Evolutionary conservation across 2,888 invertebrate genomes (phyloP).

Genomic region (Pseudolycoriella hygida): DNA sequence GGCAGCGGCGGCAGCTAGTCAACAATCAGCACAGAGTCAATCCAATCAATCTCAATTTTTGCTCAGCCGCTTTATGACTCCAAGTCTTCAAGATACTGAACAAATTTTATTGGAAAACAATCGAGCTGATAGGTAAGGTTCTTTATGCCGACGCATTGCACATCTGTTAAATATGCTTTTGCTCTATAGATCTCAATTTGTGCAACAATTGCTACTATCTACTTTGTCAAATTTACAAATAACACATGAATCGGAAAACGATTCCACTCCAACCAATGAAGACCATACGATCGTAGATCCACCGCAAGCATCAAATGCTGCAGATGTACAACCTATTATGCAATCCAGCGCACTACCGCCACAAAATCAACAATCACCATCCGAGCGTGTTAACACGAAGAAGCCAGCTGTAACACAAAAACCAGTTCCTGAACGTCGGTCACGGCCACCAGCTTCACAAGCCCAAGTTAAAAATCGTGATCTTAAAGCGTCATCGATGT

Average conservation of each 20-base stretch:
- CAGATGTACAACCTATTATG: background rate
- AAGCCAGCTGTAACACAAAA: background rate
- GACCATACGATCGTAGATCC: background rate
- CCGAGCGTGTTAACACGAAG: background rate
- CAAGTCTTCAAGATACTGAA: constrained; percentile 33
- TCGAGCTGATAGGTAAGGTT: constrained; percentile 34
- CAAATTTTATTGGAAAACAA: constrained; percentile 35
- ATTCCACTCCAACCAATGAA: background rate
- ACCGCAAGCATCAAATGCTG: background rate
- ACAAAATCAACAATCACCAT: background rate
- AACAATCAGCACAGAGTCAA: constrained; percentile 15
- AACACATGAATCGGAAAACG: constrained; percentile 4
- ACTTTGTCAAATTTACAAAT: constrained; percentile 30
- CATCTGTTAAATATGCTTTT: background rate
- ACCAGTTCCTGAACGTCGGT: background rate
- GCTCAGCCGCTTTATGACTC: constrained; percentile 34
- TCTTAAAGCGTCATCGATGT: constrained; percentile 13
- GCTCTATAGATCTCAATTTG: constrained; percentile 34
- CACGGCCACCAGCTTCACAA: background rate
- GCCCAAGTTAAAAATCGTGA: background rate
- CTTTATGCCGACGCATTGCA: background rate
- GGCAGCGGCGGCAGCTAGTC: constrained; percentile 16
- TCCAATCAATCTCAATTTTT: constrained; percentile 23
- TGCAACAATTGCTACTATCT: constrained; percentile 49
- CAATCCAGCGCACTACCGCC: background rate